phyloP scores from a whole-genome alignment of 2,113 vertebrate species.

The Anhinga anhinga region DNA sequence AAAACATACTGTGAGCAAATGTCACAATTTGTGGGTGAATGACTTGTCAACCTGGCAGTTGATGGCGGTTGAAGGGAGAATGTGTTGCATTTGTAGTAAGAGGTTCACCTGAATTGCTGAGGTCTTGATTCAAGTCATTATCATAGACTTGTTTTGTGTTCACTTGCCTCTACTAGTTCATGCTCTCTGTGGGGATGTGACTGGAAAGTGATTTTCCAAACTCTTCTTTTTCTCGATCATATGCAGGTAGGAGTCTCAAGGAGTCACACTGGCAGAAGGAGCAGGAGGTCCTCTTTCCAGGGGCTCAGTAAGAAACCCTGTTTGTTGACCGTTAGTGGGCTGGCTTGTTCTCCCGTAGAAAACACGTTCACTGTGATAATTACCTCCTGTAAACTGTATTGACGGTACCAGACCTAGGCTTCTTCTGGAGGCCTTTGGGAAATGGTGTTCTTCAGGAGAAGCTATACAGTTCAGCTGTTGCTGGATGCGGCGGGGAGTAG shows the following conservation, averaged over 20 bases:
- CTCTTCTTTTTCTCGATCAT: not conserved
- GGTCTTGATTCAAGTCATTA: not conserved
- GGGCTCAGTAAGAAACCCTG: not conserved
- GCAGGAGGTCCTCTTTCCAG: not conserved
- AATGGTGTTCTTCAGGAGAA: not conserved
- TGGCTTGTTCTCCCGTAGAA: not conserved
- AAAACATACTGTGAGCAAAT: not conserved
- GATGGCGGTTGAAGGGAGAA: not conserved
- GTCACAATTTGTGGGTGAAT: not conserved
- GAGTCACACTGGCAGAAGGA: not conserved
- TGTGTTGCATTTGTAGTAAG: not conserved
- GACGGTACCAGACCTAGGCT: not conserved
- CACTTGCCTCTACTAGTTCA: not conserved
- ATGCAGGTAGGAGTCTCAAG: not conserved
- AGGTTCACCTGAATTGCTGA: not conserved
- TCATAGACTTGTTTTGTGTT: fast-evolving
- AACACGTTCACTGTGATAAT: not conserved
- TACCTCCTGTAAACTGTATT: not conserved
- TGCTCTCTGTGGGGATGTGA: not conserved
- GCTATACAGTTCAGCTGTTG: not conserved
- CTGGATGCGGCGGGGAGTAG: not conserved
- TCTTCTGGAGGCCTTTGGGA: not conserved
- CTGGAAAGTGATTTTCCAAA: not conserved
- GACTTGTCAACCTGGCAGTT: not conserved
- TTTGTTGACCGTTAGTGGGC: not conserved